Percentiles rank a stretch among this genome's conserved stretches.
Evolutionary conservation across 2,113 vertebrate genomes (phyloP).

Genomic region (Phycodurus eques): DNA sequence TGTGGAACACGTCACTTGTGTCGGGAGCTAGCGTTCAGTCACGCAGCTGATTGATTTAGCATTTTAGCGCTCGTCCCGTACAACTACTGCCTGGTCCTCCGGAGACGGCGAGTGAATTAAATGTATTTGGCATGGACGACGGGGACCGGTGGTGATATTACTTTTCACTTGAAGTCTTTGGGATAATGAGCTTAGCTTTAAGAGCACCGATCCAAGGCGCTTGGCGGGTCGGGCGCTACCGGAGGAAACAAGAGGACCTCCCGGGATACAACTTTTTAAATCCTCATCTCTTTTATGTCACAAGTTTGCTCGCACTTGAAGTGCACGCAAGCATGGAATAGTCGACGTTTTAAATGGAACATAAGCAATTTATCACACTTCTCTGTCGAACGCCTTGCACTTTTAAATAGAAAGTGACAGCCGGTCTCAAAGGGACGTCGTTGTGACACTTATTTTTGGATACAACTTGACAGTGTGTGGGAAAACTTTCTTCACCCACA

Average conservation of each 20-base stretch:
- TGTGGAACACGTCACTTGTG: conserved; percentile 9
- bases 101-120: conserved; percentile 60
- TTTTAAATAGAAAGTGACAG: conserved; percentile 41
- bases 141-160: conserved; percentile 59
- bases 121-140: conserved; percentile 55
- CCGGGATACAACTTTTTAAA: conserved; percentile 65
- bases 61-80: conserved; percentile 32
- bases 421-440: conserved; percentile 22
- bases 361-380: conserved; percentile 60
- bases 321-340: conserved; percentile 35
- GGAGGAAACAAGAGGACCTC: conserved; percentile 47
- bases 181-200: conserved; percentile 73
- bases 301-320: conserved; percentile 53
- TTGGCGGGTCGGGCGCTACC: conserved; percentile 33
- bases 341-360: conserved; percentile 56
- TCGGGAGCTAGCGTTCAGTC: conserved; percentile 35
- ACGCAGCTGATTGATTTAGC: conserved; percentile 56
- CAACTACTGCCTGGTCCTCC: conserved; percentile 33
- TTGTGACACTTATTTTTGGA: conserved; percentile 22
- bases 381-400: conserved; percentile 34
- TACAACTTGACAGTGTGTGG: not conserved
- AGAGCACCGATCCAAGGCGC: conserved; percentile 40
- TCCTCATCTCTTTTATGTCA: conserved; percentile 63
- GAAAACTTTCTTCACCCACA: conserved; percentile 5
- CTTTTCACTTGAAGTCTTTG: conserved; percentile 64